These are phyloP conservation scores for Cantharis rufa DNA, from an alignment of 2,888 invertebrate species.

Conservation along the genomic window DNA sequence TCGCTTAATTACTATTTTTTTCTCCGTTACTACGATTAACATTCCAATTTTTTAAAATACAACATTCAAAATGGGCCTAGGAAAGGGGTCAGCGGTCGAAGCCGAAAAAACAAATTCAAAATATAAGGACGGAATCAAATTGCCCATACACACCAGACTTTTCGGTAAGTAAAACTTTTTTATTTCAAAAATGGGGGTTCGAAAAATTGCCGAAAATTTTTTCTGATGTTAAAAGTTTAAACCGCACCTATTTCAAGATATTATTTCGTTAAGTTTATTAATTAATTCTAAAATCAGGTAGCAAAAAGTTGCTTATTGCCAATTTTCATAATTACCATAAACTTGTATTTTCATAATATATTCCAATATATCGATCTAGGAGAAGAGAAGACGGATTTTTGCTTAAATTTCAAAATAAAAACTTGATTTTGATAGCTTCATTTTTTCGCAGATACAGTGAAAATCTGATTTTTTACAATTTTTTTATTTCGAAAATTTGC, in stretches of 20 bases:
- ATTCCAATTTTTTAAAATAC: conserved; percentile 8
- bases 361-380: too few species aligned
- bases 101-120: not conserved
- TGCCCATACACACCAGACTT: not conserved
- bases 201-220: too few species aligned
- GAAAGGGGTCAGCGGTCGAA: conserved; percentile 9
- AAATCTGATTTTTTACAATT: too few species aligned
- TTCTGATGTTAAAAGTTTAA: not conserved
- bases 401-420: too few species aligned
- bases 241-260: too few species aligned
- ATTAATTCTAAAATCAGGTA: too few species aligned
- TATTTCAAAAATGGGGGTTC: not conserved
- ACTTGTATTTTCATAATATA: not conserved
- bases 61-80: conserved; percentile 8
- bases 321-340: not conserved
- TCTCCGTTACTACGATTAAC: not conserved
- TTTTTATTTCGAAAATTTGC: too few species aligned
- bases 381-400: too few species aligned
- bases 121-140: not conserved
- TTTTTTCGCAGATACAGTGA: too few species aligned
- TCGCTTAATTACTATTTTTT: not conserved
- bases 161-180: conserved; percentile 1
- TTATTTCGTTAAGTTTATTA: too few species aligned
- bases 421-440: too few species aligned
- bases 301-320: not conserved